Percentiles rank a stretch among this genome's conserved stretches.
Conservation (phyloP, 92 coral and sea anemone species). For the Phenganax marumi region DNA sequence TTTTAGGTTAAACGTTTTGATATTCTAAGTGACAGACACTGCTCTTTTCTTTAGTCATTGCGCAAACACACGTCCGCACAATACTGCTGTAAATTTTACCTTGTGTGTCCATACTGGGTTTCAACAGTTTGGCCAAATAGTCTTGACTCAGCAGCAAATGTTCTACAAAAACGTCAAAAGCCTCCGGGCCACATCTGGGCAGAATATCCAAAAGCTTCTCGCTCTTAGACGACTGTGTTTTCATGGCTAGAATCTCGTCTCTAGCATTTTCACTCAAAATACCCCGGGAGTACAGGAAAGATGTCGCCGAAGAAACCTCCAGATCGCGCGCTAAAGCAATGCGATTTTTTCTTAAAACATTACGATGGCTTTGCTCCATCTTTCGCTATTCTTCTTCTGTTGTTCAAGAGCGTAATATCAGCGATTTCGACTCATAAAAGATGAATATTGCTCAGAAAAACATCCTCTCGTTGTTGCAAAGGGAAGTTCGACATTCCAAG, state of each 20-base stretch:
- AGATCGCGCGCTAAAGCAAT: constrained; percentile 57
- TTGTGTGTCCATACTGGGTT: background rate
- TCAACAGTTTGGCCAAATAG: constrained; percentile 46
- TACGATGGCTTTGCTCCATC: constrained; percentile 65
- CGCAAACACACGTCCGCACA: background rate
- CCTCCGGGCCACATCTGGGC: constrained; percentile 57
- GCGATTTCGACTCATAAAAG: background rate
- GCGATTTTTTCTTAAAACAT: constrained; percentile 55
- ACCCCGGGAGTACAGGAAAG: constrained; percentile 46
- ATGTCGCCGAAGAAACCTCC: constrained; percentile 56
- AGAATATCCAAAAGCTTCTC: constrained; percentile 61
- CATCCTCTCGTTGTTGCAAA: too few relatives aligned
- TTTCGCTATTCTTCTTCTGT: background rate
- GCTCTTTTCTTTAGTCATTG: background rate
- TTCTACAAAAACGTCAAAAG: constrained; percentile 60
- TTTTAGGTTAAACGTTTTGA: too few relatives aligned
- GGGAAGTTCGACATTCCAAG: too few relatives aligned
- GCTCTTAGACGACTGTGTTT: constrained; percentile 46
- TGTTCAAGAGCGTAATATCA: background rate
- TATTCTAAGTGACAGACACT: background rate
- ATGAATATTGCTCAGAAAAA: background rate
- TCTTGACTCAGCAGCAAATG: constrained; percentile 46
- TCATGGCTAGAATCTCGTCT: constrained; percentile 58
- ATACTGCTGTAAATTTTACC: background rate
- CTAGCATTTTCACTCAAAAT: constrained; percentile 54